phyloP scores from a whole-genome alignment of 2,113 vertebrate genomes.

The Sapajus apella region DNA sequence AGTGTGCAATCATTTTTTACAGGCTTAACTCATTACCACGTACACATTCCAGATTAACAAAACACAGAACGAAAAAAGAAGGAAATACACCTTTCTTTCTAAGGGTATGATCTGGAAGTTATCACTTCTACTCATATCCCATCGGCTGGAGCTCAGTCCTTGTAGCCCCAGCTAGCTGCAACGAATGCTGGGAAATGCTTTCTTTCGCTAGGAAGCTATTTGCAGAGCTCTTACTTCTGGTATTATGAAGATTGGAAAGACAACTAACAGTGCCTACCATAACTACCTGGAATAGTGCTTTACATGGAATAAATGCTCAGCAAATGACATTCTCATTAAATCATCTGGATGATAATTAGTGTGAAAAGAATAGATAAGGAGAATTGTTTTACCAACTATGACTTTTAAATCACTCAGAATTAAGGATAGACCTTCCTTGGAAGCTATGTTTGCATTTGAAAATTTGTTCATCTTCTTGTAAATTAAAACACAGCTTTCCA shows the following conservation, averaged over 20 bases:
- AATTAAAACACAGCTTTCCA: conserved; percentile 3
- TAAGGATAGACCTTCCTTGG: neutral
- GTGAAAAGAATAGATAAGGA: conserved; percentile 2
- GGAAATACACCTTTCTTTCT: neutral
- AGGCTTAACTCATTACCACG: neutral
- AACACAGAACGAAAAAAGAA: neutral
- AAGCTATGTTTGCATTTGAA: conserved; percentile 42
- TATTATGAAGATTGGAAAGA: neutral
- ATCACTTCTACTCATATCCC: neutral
- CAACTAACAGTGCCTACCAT: neutral
- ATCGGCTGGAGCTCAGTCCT: conserved; percentile 34
- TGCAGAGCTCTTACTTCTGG: neutral
- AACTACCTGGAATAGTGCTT: neutral
- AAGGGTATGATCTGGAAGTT: neutral
- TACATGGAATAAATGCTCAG: neutral
- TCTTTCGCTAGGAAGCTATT: neutral
- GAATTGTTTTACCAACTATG: neutral
- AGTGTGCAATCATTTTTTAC: neutral
- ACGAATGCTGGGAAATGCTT: neutral
- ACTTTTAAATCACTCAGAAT: conserved; percentile 16
- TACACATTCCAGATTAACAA: neutral
- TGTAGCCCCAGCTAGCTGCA: neutral
- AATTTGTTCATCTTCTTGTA: conserved; percentile 25
- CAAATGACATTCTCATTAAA: conserved; percentile 27
- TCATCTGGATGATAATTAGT: neutral